phyloP scores from a whole-genome alignment of 2,888 invertebrate species.

The Brachypalpus laphriformis region DNA sequence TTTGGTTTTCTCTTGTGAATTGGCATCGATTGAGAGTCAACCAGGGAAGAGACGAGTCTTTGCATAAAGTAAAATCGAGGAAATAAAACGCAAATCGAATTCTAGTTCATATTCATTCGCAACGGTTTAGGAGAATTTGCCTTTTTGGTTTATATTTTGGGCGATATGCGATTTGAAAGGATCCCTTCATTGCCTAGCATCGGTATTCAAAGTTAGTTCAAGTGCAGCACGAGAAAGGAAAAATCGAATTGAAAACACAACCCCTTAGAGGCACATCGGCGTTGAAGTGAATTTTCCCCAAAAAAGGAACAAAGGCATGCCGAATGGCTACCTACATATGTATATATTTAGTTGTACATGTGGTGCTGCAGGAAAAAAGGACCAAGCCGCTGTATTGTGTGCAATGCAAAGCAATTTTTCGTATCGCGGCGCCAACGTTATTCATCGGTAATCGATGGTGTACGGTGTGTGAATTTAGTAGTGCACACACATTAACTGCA shows the following conservation, averaged over 20 bases:
- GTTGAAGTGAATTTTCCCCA: conserved; percentile 53
- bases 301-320: conserved; percentile 30
- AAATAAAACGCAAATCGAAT: conserved; percentile 55
- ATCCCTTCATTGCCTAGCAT: conserved; percentile 19
- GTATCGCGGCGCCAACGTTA: conserved; percentile 55
- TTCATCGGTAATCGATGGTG: conserved; percentile 60
- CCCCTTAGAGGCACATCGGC: conserved; percentile 27
- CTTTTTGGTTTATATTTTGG: not conserved
- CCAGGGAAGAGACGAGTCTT: not conserved
- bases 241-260: not conserved
- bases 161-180: conserved; percentile 20
- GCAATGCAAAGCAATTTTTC: conserved; percentile 58
- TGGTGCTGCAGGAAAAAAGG: conserved; percentile 15
- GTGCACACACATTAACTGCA: conserved; percentile 38
- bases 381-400: not conserved
- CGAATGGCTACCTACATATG: not conserved
- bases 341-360: too few relatives aligned
- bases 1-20: conserved; percentile 58
- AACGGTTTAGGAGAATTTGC: conserved; percentile 29
- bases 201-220: conserved; percentile 53
- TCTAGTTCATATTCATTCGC: conserved; percentile 55
- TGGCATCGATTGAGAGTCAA: conserved; percentile 38
- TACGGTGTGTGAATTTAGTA: conserved; percentile 43
- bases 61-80: conserved; percentile 15
- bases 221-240: conserved; percentile 41